A percentile compares a stretch with the other conserved stretches of the same genome.
phyloP scores from a whole-genome alignment of 2,113 vertebrate genomes.

The Zapus hudsonius region DNA sequence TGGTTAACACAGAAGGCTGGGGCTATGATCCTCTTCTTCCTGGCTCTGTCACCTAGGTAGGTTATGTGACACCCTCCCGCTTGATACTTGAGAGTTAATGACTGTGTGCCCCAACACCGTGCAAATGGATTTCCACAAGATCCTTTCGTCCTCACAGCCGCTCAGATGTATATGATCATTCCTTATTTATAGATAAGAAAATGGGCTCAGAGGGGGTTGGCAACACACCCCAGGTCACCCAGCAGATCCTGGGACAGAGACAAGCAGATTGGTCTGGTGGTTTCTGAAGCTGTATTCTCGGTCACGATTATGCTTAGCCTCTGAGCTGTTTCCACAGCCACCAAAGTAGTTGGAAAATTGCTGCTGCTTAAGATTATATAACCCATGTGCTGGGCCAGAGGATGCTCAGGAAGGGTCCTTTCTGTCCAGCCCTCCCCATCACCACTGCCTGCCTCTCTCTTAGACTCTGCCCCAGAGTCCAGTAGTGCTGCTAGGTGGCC shows the following conservation, averaged over 20 bases:
- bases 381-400: no score
- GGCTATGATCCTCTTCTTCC: neutral
- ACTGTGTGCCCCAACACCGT: no score
- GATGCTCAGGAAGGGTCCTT: no score
- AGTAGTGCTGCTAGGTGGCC: neutral
- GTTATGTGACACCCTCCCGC: rapidly evolving
- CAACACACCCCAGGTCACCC: neutral
- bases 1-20: rapidly evolving
- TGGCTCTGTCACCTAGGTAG: neutral
- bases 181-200: neutral
- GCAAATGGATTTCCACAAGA: neutral
- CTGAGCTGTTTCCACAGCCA: neutral
- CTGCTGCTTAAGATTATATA: neutral
- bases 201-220: neutral
- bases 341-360: neutral
- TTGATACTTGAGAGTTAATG: neutral
- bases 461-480: neutral
- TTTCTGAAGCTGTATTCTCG: rapidly evolving
- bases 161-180: neutral
- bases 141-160: neutral
- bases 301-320: neutral
- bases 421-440: neutral
- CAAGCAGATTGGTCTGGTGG: neutral
- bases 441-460: neutral
- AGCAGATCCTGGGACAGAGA: neutral